Conservation (phyloP, 1,140 invertebrate genomes). For the Ips nitidus region DNA sequence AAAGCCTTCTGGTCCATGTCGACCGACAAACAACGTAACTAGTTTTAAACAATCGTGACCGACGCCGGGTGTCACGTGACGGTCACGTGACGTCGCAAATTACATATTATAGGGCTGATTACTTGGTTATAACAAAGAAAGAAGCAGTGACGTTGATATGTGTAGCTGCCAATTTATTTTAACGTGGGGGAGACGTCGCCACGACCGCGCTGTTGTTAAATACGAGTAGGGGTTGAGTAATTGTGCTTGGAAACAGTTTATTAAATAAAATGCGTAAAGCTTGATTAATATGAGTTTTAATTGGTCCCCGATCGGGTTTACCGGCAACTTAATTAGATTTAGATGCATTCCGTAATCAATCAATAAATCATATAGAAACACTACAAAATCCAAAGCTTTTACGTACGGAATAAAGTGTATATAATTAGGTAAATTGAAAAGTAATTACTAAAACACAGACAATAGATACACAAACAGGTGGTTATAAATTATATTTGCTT, state of each 20-base stretch:
- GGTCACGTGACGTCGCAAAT: constrained; percentile 48
- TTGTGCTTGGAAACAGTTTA: constrained; percentile 16
- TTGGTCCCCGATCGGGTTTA: neutral
- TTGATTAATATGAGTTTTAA: constrained; percentile 15
- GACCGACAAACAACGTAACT: constrained; percentile 45
- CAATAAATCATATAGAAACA: too few species aligned
- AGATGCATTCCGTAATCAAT: too few species aligned
- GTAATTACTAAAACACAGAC: constrained; percentile 26
- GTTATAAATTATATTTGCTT: constrained; percentile 35
- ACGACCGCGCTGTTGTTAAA: constrained; percentile 28
- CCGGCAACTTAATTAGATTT: too few species aligned
- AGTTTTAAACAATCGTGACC: constrained; percentile 46
- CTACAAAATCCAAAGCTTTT: neutral
- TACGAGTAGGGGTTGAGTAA: constrained; percentile 15
- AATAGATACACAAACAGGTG: constrained; percentile 33
- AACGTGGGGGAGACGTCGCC: constrained; percentile 37
- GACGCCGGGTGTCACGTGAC: constrained; percentile 44
- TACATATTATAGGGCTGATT: constrained; percentile 48
- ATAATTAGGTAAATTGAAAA: constrained; percentile 31
- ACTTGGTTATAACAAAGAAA: constrained; percentile 46
- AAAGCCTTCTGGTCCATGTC: constrained; percentile 35
- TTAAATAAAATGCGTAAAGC: constrained; percentile 19
- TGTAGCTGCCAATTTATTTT: constrained; percentile 51
- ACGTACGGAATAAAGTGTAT: constrained; percentile 5
- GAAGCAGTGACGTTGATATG: constrained; percentile 49